Percentiles rank a stretch among this genome's conserved stretches.
Evolutionary conservation across 2,797 vertebrate genomes (phyloP).

Genomic region (Propithecus deckenii): DNA sequence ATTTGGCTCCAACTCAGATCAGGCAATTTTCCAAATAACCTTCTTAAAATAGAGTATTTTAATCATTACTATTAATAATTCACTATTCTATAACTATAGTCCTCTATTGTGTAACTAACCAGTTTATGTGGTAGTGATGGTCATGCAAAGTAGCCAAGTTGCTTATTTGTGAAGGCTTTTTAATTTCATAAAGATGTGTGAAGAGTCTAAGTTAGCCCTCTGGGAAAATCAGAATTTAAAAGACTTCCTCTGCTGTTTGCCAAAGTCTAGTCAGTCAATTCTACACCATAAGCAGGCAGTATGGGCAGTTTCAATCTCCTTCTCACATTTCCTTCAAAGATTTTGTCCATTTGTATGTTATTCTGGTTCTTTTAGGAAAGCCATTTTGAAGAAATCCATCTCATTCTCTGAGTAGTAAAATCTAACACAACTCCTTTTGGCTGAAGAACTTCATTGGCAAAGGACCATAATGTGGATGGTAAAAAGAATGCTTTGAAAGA

Average conservation of each 20-base stretch:
- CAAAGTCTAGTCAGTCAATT: background rate
- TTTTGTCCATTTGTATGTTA: background rate
- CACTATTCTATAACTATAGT: background rate
- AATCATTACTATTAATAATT: background rate
- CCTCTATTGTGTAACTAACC: background rate
- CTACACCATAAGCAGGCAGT: background rate
- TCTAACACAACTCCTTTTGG: background rate
- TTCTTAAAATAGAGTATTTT: background rate
- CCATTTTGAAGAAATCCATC: background rate
- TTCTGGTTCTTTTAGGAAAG: background rate
- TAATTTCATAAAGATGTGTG: background rate
- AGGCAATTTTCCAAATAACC: background rate
- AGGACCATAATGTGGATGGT: background rate
- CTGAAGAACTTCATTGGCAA: background rate
- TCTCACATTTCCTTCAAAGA: background rate
- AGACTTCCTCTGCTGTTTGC: background rate
- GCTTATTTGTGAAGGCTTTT: background rate
- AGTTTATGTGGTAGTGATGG: background rate
- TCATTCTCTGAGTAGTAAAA: background rate
- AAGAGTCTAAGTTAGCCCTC: background rate
- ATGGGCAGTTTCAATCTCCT: background rate
- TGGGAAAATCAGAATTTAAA: background rate
- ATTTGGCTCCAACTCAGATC: background rate
- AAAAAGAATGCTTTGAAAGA: background rate
- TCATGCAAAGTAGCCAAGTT: background rate